Base-by-base conservation (phyloP, 2,888 invertebrate species). In the Aspidiotus rigidus region DNA sequence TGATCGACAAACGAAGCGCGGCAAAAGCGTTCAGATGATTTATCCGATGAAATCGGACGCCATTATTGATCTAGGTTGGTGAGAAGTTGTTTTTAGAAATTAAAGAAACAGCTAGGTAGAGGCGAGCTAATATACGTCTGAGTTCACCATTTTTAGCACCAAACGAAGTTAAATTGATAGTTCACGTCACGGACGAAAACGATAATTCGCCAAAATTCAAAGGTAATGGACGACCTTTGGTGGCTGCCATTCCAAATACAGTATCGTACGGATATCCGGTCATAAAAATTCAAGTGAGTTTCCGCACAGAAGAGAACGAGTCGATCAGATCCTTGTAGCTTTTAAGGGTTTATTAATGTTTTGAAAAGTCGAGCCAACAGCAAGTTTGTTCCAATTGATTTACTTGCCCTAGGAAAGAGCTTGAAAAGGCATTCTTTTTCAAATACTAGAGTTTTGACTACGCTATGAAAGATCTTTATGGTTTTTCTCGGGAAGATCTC, bases 191-290 rank as follows among this genome's bases (percentile, higher is more conserved):
- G 61, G 92, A 93, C 77, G 85, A 87, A 0, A 93, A 93, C 75
- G 92, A 93, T 76, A 91, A 93, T 77, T 80, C 86, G 3, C 92
- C 92, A 0, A 85, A 82, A 74, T 93, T 93, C 76, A 83, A 83
- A 3, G 84, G 85, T 55, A 85, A 84, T 69, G 90, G 90, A 5
- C 81, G 87, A 44, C 91, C 92, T 0, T 83, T 91, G 73, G 85
- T 93, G 0, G 89, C 91, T 0, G 91, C 91, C 0, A 86, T 92
- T 72, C 89, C 91, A 0, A 85, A 89, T 0, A 86, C 87, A 41
- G 90, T 90, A 8, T 84, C 85, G 71, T 92, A 90, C 77, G 92
- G 91, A 1, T 88, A 89, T 76, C 87, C 89, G 76, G 86, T 92
- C 67, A 83, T 90, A 61, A 84, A 84, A 75, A 82, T 92, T 16